phyloP scores from a whole-genome alignment of 2,888 invertebrate genomes.

The Lepidochitona cinerea region DNA sequence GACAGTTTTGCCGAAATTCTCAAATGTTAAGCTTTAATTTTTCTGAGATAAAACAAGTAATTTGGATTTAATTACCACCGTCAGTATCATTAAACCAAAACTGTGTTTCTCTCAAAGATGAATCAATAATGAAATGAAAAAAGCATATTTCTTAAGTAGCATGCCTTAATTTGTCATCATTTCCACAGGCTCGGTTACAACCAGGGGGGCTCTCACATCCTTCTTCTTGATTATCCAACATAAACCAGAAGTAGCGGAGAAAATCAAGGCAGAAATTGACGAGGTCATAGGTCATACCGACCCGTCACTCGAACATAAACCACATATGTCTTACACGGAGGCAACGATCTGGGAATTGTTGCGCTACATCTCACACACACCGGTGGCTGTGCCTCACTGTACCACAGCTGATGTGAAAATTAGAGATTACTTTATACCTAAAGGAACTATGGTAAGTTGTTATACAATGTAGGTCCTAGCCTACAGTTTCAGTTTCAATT shows the following conservation, averaged over 20 bases:
- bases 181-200: neutral
- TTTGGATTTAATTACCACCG: too few relatives aligned
- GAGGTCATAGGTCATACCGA: neutral
- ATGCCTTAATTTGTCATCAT: too few relatives aligned
- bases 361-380: neutral
- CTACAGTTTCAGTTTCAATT: too few relatives aligned
- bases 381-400: neutral
- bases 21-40: too few relatives aligned
- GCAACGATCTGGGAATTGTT: neutral
- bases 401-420: neutral
- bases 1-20: too few relatives aligned
- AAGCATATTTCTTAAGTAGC: too few relatives aligned
- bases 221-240: neutral
- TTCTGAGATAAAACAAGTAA: too few relatives aligned
- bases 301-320: neutral
- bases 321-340: neutral
- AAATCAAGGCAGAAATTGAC: neutral
- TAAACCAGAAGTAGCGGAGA: neutral
- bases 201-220: neutral
- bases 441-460: neutral
- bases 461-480: too few relatives aligned
- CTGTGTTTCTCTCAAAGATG: too few relatives aligned
- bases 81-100: too few relatives aligned
- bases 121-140: too few relatives aligned
- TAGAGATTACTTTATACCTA: neutral